These are phyloP conservation scores for Melangyna quadrimaculata DNA, from an alignment of 2,888 invertebrate genomes.

Conservation along the genomic window DNA sequence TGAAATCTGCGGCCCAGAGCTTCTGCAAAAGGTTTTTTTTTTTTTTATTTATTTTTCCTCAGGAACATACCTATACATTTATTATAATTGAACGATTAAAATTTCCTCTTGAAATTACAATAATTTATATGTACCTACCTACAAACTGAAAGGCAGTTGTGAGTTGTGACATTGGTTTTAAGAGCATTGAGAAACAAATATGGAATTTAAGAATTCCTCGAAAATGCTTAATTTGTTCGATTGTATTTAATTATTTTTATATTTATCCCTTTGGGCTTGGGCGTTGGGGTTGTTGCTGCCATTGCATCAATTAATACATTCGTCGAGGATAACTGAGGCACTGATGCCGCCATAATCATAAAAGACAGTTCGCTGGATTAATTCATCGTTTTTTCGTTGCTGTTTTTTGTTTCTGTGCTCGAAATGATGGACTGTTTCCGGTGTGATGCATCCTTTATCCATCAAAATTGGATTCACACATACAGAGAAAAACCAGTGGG, in stretches of 20 bases:
- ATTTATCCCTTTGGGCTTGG: background rate
- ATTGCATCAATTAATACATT: background rate
- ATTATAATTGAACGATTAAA: constrained; percentile 52
- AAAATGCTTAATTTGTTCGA: constrained; percentile 54
- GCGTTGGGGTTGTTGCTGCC: background rate
- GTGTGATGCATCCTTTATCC: constrained; percentile 31
- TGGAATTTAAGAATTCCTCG: background rate
- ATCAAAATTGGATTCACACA: constrained; percentile 29
- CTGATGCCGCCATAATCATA: background rate
- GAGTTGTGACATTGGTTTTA: constrained; percentile 9
- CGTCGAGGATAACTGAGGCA: constrained; percentile 27
- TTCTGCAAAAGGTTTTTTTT: background rate
- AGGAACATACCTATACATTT: constrained; percentile 7
- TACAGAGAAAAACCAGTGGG: background rate
- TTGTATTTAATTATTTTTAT: constrained; percentile 50
- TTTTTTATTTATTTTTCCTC: background rate
- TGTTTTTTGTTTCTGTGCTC: too few species aligned
- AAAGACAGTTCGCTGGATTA: constrained; percentile 28
- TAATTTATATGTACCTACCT: too few species aligned
- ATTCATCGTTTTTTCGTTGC: constrained; percentile 18
- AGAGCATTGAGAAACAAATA: background rate
- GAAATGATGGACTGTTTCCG: constrained; percentile 30
- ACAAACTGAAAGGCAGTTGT: background rate
- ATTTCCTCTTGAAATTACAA: constrained; percentile 51
- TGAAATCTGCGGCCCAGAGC: constrained; percentile 7